phyloP scores from a whole-genome alignment of 1,140 invertebrate genomes.

The Saccostrea glomerata region DNA sequence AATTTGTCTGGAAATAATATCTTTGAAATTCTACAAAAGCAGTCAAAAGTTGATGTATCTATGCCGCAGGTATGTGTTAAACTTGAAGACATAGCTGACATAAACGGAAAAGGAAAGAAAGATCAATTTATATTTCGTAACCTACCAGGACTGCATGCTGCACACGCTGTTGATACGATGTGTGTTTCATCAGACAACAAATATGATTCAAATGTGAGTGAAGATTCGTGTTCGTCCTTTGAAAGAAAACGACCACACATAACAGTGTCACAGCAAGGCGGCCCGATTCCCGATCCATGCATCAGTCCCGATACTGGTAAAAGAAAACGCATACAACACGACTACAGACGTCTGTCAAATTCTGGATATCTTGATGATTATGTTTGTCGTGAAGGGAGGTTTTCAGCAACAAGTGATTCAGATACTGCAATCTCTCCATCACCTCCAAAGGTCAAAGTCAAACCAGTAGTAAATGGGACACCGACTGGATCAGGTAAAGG shows the following conservation, averaged over 20 bases:
- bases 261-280: slow-evolving; percentile 48
- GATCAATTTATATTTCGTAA: slow-evolving; percentile 73
- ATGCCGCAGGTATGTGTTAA: slow-evolving; percentile 45
- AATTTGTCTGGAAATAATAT: slow-evolving; percentile 59
- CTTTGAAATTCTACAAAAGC: slow-evolving; percentile 69
- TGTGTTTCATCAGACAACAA: slow-evolving; percentile 42
- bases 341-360: slow-evolving; percentile 75
- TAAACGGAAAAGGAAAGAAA: slow-evolving; percentile 67
- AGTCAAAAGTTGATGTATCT: slow-evolving; percentile 52
- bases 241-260: slow-evolving; percentile 66
- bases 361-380: slow-evolving; percentile 77
- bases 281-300: slow-evolving; percentile 57
- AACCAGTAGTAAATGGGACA: background rate
- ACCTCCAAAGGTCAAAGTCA: slow-evolving; percentile 48
- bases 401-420: slow-evolving; percentile 65
- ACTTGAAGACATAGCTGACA: slow-evolving; percentile 69
- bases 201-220: background rate
- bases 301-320: slow-evolving; percentile 72
- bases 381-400: slow-evolving; percentile 71
- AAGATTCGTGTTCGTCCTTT: slow-evolving; percentile 40
- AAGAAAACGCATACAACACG: slow-evolving; percentile 72
- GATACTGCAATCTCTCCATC: slow-evolving; percentile 64
- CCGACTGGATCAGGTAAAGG: background rate
- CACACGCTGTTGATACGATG: slow-evolving; percentile 55
- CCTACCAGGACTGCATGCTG: slow-evolving; percentile 74